phyloP scores from a whole-genome alignment of 2,797 vertebrate species.

The Sus cebifrons region DNA sequence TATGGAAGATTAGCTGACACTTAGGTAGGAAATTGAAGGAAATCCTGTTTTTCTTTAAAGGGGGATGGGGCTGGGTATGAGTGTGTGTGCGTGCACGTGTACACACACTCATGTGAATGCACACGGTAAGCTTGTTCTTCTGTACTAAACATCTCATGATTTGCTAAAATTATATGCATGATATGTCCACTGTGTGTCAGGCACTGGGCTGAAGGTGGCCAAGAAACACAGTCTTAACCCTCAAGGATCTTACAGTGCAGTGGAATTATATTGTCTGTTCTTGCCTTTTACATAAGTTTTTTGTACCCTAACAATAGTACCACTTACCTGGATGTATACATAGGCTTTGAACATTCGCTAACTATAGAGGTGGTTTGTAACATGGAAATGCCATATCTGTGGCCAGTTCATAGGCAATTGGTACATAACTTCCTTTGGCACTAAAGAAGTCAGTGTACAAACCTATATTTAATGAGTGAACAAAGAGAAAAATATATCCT shows the following conservation, averaged over 20 bases:
- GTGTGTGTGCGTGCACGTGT: background rate
- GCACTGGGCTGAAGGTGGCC: too few relatives aligned
- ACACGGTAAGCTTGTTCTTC: background rate
- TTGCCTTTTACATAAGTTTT: background rate
- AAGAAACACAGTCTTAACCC: background rate
- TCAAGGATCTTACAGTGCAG: background rate
- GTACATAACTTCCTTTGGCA: background rate
- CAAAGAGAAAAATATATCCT: slow-evolving; percentile 9
- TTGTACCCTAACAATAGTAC: background rate
- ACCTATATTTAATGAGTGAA: slow-evolving; percentile 35
- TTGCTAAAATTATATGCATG: background rate
- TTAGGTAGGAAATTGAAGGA: background rate
- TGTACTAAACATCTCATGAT: background rate
- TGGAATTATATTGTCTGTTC: background rate
- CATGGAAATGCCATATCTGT: background rate
- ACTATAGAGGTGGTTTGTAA: background rate
- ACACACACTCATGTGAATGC: background rate
- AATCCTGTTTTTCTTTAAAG: background rate
- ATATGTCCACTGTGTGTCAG: background rate
- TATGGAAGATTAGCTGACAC: background rate
- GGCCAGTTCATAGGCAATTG: background rate
- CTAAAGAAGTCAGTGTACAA: background rate
- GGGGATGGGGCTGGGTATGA: background rate
- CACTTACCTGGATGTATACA: background rate
- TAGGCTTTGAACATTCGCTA: slow-evolving; percentile 22